phyloP scores from a whole-genome alignment of 2,888 invertebrate species.

The Liopterus haemorrhoidalis region DNA sequence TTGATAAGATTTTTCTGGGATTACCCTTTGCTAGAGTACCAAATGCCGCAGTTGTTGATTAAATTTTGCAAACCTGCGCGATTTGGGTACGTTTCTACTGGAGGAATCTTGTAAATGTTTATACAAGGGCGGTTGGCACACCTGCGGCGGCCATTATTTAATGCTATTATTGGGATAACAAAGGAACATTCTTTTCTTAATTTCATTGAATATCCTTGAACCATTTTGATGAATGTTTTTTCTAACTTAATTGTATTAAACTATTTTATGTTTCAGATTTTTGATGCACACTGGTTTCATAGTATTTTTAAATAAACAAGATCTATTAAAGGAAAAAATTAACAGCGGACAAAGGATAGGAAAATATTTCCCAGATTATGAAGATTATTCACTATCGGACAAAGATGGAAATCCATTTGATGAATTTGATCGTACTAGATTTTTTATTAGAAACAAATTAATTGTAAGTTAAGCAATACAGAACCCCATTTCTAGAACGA shows the following conservation, averaged over 20 bases:
- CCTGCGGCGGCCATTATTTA: too few species aligned
- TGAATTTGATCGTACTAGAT: slow-evolving; percentile 60
- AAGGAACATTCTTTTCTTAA: too few species aligned
- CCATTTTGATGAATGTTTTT: too few species aligned
- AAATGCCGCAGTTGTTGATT: too few species aligned
- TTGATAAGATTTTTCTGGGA: not conserved
- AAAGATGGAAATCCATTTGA: slow-evolving; percentile 49
- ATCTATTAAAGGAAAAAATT: slow-evolving; percentile 66
- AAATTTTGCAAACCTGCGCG: too few species aligned
- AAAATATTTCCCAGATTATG: slow-evolving; percentile 62
- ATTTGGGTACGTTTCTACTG: too few species aligned
- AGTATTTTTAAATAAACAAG: slow-evolving; percentile 78
- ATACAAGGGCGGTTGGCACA: too few species aligned
- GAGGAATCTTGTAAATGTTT: too few species aligned
- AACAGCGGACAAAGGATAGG: slow-evolving; percentile 58
- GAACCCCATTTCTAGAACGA: not conserved
- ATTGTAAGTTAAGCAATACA: slow-evolving; percentile 44
- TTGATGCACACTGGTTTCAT: slow-evolving; percentile 69
- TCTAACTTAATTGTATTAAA: not conserved
- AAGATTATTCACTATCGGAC: slow-evolving; percentile 47
- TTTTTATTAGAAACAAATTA: slow-evolving; percentile 63
- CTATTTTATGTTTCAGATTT: slow-evolving; percentile 50
- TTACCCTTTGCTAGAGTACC: too few species aligned
- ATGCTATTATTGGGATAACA: too few species aligned
- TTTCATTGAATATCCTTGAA: too few species aligned